Evolutionary conservation across 2,888 invertebrate genomes (phyloP).

Genomic region (Hirtodrosophila cameraria): DNA sequence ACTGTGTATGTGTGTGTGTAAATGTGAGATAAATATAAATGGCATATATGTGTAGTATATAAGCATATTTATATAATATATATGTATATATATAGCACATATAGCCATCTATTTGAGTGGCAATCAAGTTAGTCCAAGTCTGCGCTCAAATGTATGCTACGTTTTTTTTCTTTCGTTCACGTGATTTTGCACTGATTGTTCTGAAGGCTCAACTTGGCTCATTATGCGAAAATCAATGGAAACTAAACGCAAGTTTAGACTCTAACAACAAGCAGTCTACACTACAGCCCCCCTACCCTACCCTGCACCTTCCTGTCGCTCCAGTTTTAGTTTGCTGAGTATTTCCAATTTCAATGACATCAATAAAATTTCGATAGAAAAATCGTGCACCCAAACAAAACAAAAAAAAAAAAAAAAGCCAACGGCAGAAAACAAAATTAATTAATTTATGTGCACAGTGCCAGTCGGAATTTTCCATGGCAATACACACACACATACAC

Average conservation of each 20-base stretch:
- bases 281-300: too few species aligned
- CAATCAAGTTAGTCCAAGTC: slow-evolving; percentile 7
- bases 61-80: not conserved
- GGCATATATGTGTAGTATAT: not conserved
- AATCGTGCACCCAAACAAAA: slow-evolving; percentile 11
- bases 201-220: slow-evolving; percentile 21
- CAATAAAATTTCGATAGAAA: slow-evolving; percentile 68
- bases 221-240: slow-evolving; percentile 67
- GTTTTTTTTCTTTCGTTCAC: slow-evolving; percentile 22
- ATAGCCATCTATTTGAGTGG: not conserved
- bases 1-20: slow-evolving; percentile 2
- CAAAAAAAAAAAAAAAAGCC: slow-evolving; percentile 26
- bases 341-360: slow-evolving; percentile 66
- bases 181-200: slow-evolving; percentile 16
- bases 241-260: slow-evolving; percentile 54
- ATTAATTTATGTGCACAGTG: slow-evolving; percentile 72
- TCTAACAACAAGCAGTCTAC: slow-evolving; percentile 22
- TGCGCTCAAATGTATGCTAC: slow-evolving; percentile 55
- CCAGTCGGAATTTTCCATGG: slow-evolving; percentile 73
- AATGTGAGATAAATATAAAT: slow-evolving; percentile 24
- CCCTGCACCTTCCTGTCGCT: not conserved
- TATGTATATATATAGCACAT: too few species aligned
- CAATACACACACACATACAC: slow-evolving; percentile 53
- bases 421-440: slow-evolving; percentile 72
- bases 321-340: slow-evolving; percentile 14